These are phyloP conservation scores for Philypnodon macrostomus DNA, from an alignment of 2,797 vertebrate species.

Conservation along the genomic window DNA sequence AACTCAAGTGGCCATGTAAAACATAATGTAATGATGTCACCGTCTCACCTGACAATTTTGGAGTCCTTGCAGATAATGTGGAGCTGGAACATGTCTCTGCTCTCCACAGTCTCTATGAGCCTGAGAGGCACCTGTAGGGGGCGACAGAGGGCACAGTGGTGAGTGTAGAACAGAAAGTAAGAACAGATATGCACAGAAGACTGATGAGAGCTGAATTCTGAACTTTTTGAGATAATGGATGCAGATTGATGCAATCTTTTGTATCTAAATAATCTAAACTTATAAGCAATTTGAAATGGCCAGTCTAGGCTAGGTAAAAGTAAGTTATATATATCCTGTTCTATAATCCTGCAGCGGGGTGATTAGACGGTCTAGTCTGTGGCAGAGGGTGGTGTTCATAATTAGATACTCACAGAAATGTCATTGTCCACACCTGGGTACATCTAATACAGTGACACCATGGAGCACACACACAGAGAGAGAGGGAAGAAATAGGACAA, in stretches of 20 bases:
- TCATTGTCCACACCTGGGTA: conserved; percentile 84
- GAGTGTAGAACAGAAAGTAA: conserved; percentile 19
- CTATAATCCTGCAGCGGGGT: background rate
- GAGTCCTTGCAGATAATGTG: conserved; percentile 99
- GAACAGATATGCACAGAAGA: conserved; percentile 27
- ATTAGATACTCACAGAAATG: conserved; percentile 83
- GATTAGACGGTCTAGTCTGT: conserved; percentile 47
- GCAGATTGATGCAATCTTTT: too few relatives aligned
- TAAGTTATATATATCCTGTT: background rate
- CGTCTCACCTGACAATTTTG: conserved; percentile 92
- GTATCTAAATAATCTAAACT: too few relatives aligned
- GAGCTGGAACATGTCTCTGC: conserved; percentile 98
- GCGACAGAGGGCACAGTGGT: conserved; percentile 51
- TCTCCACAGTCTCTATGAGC: conserved; percentile 95
- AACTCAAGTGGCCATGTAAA: too few relatives aligned
- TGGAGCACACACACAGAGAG: conserved; percentile 56
- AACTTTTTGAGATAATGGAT: too few relatives aligned
- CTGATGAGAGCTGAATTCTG: too few relatives aligned
- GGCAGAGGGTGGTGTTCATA: conserved; percentile 55
- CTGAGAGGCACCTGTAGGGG: conserved; percentile 91
- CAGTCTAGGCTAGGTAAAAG: background rate
- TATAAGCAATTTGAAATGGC: too few relatives aligned
- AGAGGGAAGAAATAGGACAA: conserved; percentile 25
- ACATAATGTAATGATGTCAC: too few relatives aligned
- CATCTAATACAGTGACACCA: conserved; percentile 79